phyloP scores from a whole-genome alignment of 1,140 invertebrate species.

The Caerostris extrusa region DNA sequence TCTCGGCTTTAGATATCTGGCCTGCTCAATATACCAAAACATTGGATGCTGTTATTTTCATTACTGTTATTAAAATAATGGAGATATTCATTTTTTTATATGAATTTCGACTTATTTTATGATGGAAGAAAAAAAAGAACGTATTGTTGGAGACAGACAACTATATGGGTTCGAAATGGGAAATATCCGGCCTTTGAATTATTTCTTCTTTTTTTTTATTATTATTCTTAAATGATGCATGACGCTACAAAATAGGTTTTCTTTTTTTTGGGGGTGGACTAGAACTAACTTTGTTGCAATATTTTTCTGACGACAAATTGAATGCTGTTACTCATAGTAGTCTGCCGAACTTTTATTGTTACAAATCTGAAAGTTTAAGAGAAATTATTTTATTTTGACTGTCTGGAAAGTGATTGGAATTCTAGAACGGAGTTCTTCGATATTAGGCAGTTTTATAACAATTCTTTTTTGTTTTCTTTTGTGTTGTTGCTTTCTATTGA shows the following conservation, averaged over 20 bases:
- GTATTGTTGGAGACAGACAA: not conserved
- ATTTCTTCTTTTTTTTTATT: not conserved
- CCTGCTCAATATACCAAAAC: not conserved
- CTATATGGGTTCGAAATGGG: not conserved
- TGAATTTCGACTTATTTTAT: slow-evolving; percentile 6
- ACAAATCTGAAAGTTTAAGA: not conserved
- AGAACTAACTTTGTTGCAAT: not conserved
- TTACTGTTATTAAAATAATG: slow-evolving; percentile 38
- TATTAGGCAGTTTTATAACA: too few species aligned
- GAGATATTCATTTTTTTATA: slow-evolving; percentile 3
- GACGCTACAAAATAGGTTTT: not conserved
- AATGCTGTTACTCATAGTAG: not conserved
- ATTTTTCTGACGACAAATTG: not conserved
- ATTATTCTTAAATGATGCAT: slow-evolving; percentile 2
- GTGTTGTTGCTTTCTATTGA: too few species aligned
- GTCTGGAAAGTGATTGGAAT: too few species aligned
- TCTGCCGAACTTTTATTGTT: not conserved
- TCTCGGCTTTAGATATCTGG: not conserved
- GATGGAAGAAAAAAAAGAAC: not conserved
- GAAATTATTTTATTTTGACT: too few species aligned
- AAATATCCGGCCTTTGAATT: slow-evolving; percentile 9
- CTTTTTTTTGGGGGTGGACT: not conserved
- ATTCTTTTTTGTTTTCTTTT: too few species aligned
- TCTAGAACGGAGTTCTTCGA: too few species aligned
- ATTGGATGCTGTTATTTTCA: slow-evolving; percentile 50